Conservation (phyloP, 2,113 vertebrate species). For the Todiramphus chloris region DNA sequence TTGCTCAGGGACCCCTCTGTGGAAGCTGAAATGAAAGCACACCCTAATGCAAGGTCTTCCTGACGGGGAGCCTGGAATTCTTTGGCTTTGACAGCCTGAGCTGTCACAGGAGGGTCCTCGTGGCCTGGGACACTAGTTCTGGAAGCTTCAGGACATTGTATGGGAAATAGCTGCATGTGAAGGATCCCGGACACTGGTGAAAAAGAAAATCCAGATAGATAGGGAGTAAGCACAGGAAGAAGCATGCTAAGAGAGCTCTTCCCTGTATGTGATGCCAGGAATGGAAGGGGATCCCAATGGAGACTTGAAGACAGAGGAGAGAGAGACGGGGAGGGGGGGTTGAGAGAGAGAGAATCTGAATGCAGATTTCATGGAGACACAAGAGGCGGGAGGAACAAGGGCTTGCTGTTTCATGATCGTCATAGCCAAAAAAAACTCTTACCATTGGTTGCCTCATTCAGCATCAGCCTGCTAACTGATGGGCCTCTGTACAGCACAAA, state of each 20-base stretch:
- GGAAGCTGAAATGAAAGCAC: neutral
- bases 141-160: neutral
- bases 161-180: neutral
- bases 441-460: neutral
- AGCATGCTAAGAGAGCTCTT: neutral
- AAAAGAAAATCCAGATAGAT: neutral
- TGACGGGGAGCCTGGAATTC: accelerated
- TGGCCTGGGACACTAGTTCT: neutral
- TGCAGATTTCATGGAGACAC: neutral
- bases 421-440: neutral
- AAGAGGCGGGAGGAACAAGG: neutral
- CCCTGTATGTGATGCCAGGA: neutral
- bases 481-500: neutral
- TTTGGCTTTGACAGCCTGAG: neutral
- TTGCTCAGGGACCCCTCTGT: neutral
- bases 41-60: neutral
- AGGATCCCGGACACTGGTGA: neutral
- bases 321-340: neutral
- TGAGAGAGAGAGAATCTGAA: neutral
- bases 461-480: neutral
- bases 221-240: neutral
- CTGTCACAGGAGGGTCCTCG: neutral
- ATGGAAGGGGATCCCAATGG: neutral
- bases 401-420: neutral
- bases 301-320: neutral